Conservation (phyloP, 2,113 vertebrate species). For the Heliornis fulica region DNA sequence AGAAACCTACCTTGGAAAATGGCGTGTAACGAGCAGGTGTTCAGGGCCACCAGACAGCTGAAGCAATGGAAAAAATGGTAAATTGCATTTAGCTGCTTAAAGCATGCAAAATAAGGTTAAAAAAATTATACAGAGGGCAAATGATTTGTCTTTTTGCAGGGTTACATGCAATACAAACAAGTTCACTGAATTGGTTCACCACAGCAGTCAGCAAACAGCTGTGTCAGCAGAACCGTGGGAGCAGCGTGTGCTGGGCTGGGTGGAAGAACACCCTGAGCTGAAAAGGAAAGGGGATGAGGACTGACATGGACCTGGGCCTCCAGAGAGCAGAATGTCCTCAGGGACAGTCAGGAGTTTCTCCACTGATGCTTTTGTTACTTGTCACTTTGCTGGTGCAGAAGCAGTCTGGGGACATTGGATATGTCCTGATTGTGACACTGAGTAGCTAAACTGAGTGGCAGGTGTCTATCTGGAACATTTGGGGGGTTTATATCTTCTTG, state of each 20-base stretch:
- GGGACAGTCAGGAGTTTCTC: not conserved
- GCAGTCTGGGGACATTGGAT: not conserved
- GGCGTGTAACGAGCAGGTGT: not conserved
- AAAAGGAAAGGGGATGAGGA: not conserved
- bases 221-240: not conserved
- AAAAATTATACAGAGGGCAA: too few species aligned
- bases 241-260: not conserved
- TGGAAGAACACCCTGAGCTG: not conserved
- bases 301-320: not conserved
- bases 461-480: not conserved
- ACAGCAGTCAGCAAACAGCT: not conserved
- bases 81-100: not conserved
- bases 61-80: not conserved
- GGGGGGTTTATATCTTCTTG: accelerated
- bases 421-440: not conserved
- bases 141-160: not conserved
- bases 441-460: not conserved
- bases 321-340: not conserved
- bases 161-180: not conserved
- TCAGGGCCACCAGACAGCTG: not conserved
- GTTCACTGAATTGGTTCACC: not conserved
- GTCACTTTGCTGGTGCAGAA: not conserved
- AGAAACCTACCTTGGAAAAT: not conserved
- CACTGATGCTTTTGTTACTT: not conserved
- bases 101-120: not conserved